Evolutionary conservation across 2,113 vertebrate genomes (phyloP).

Genomic region (Talpa occidentalis): DNA sequence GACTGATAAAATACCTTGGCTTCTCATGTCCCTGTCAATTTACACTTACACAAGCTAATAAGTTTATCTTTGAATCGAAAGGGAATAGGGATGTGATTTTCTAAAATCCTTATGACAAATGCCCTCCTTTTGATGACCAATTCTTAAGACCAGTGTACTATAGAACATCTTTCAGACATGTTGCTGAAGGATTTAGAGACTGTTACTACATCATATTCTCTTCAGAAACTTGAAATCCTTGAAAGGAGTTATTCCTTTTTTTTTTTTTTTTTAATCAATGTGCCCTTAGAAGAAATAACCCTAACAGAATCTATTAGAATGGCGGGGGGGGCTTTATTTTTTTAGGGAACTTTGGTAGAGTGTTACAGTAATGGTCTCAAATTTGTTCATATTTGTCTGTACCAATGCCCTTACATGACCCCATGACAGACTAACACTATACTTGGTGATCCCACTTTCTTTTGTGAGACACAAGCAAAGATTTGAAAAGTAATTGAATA

Average conservation of each 20-base stretch:
- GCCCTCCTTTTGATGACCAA: neutral
- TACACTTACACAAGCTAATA: neutral
- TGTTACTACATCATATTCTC: neutral
- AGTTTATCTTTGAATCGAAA: neutral
- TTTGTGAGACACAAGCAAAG: neutral
- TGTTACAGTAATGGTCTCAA: neutral
- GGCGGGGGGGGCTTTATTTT: neutral
- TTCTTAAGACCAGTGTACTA: neutral
- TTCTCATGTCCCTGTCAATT: neutral
- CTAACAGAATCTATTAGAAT: neutral
- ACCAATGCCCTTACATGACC: too few species aligned
- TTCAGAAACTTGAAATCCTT: neutral
- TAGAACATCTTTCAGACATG: neutral
- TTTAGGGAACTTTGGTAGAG: neutral
- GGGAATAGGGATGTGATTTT: neutral
- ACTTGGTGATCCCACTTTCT: neutral
- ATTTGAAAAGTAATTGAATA: neutral
- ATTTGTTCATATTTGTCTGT: neutral
- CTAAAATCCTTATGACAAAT: neutral
- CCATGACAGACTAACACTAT: neutral
- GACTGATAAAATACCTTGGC: neutral
- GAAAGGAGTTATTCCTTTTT: neutral
- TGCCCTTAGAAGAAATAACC: neutral
- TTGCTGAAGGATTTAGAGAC: neutral
- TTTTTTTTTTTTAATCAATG: neutral